Base-by-base conservation (phyloP, 2,113 vertebrate species). In the Sardina pilchardus region DNA sequence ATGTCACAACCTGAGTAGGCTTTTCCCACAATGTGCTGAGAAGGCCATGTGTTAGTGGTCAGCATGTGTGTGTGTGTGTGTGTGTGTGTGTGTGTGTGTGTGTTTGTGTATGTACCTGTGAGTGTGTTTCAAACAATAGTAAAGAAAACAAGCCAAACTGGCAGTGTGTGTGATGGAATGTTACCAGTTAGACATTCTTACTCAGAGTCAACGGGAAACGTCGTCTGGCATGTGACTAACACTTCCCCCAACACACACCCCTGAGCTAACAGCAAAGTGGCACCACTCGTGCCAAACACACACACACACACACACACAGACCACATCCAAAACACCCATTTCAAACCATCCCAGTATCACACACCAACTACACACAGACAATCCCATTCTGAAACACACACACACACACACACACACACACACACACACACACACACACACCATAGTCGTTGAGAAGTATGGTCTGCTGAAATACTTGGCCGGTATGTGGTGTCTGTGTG, bases 151-250 rank as follows among this genome's bases (percentile, higher is more conserved):
- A 67, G 34, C 56, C 83, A 89, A 71, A 78, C 81, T 87, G 88
- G 84, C 84, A 87, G 34, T 67, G 82, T 85, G 59, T 26, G 42
- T 43, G 83, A 48, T 80, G 83, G 56, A 86, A 86, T 86, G 86
- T 34, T 83, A 85, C 47, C 8, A 53, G 88, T 86, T 83, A 87
- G 85, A 86, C 26, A 50, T 36, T 81, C 44, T 86, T 82, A 84
- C 84, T 85, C 80, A 85, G 47, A 80, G 83, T 80, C 88, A 85
- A 82, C 85, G 36, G 87, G 88, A 91, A 91, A 88, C 85, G 53
- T 75, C 75, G 75, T 81, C 81, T 90, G 87, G 87, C 81, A 82
- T 78, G 81, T 50, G 19, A 81, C 63, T 82, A 89, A 75, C 80
- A 83, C 81, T 81, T 86, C 75, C 75, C 36, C 83, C 42, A 21